These are phyloP conservation scores for Parnassius glacialis DNA, from an alignment of 2,888 invertebrate genomes.

Conservation along the genomic window DNA sequence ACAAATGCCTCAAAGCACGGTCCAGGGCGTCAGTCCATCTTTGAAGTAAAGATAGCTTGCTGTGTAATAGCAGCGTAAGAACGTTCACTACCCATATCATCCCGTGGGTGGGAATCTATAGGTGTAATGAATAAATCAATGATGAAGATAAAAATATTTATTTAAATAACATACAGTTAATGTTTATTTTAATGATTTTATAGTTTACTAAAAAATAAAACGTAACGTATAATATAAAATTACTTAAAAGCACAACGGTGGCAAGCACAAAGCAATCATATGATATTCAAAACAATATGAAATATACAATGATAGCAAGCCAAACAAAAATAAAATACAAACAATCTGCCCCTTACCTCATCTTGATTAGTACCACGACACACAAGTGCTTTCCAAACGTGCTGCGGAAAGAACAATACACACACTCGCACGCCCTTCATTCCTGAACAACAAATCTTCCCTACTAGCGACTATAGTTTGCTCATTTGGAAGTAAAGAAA, in stretches of 20 bases:
- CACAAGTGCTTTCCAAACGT: constrained; percentile 73
- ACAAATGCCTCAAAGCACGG: too few relatives aligned
- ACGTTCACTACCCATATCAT: too few relatives aligned
- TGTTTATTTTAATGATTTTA: too few relatives aligned
- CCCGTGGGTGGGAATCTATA: too few relatives aligned
- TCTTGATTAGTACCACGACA: constrained; percentile 69
- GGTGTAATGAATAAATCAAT: too few relatives aligned
- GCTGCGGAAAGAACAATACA: constrained; percentile 65
- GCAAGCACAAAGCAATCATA: background rate
- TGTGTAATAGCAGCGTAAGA: too few relatives aligned
- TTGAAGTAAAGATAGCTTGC: too few relatives aligned
- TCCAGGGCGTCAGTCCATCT: too few relatives aligned
- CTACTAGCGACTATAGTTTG: constrained; percentile 71
- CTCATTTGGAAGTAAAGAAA: constrained; percentile 80
- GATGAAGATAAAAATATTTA: too few relatives aligned
- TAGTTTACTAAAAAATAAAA: too few relatives aligned
- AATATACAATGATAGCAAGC: constrained; percentile 15
- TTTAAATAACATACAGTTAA: too few relatives aligned
- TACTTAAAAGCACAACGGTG: constrained; percentile 5
- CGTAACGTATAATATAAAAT: background rate
- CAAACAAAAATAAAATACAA: constrained; percentile 28
- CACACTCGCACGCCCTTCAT: constrained; percentile 67
- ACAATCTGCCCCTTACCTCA: constrained; percentile 42
- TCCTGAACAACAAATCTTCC: constrained; percentile 73
- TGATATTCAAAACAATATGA: constrained; percentile 10